Evolutionary conservation across 2,888 invertebrate genomes (phyloP), one percentile per base, ranked within the genome.

Genomic region (Hetaerina titia): DNA sequence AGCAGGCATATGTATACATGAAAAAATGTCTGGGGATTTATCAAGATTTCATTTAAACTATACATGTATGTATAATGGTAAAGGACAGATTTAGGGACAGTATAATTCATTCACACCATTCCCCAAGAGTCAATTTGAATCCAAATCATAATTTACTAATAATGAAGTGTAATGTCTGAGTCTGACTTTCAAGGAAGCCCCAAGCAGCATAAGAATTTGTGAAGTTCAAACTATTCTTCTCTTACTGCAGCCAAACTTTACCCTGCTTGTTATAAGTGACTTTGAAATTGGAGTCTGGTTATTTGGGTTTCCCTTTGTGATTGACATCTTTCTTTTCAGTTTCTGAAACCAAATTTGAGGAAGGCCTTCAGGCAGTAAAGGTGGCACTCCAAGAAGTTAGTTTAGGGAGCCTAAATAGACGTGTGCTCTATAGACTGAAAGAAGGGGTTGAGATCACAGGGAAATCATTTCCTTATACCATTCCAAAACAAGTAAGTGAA

Each of bases 321-420:
- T 19, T 74, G 4, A 45, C 81, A n/a, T 92, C 94, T 45, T 95
- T 95, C 97, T 97, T 95, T 96, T 25, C 97, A 96, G 97, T 97
- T 25, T 95, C 95, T 0, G 97, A 97, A 95, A 96, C 97, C 2
- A 97, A 97, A 90, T 95, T 96, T 9, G 97, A 97, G 87, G 97
- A 97, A 95, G 97, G 97, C 2, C 96, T 97, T 60, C 96, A 97
- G 45, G 96, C 96, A 31, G 96, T 98, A 56, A 97, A 97, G 95
- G 96, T 96, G 25, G 97, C 97, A 8, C 92, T 97, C 64, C 97
- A 97, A 95, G 97, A 97, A 95, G 96, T 98, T 0, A 96, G 97
- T 19, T 96, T 97, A 22, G 97, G 98, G 95, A 96, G 97, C 96
- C 97, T 98, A 15, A 98, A 98, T 96, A 97, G 97, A 95, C 97